Base-by-base conservation (phyloP, 2,888 invertebrate species). In the Lutraria lutraria region DNA sequence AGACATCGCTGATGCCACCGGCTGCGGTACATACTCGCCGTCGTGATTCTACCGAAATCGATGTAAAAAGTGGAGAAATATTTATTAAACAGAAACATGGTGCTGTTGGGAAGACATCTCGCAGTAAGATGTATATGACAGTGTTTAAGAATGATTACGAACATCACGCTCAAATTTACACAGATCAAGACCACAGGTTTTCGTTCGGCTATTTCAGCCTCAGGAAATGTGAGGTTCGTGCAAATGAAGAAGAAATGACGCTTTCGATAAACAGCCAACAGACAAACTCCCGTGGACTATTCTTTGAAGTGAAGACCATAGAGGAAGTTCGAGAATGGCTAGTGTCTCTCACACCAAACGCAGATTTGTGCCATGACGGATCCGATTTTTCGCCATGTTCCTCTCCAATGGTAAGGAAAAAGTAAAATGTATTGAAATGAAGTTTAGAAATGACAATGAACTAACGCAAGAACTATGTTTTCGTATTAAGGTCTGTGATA, bases 21-120 rank as follows among this genome's bases (percentile, higher is more conserved):
- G 21, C 60, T 60, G n/a, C n/a, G 21, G 19, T n/a, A n/a, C n/a
- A 3, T n/a, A 19, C 63, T 8, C 63, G n/a, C 4, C n/a, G 12
- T 10, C 0, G 12, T 56, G n/a, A 6, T 63, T n/a, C n/a, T 15
- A 63, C 21, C n/a, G 63, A 63, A 63, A 63, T 63, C 21, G 63
- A 63, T 21, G 63, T 63, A 21, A 63, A 63, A 63, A n/a, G 63
- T 63, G 63, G 63, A n/a, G 63, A 63, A 63, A 63, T 63, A 16
- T 63, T 63, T n/a, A 63, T 63, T 6, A n/a, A 2, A 6, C 8
- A 10, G n/a, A 19, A 63, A 6, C 63, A n/a, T 21, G 21, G 63
- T 21, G n/a, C 2, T 43, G 43, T 43, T n/a, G n/a, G n/a, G 21
- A 63, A 63, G 19, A 63, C 63, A 21, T n/a, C 63, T 63, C 63